phyloP scores from a whole-genome alignment of 2,113 vertebrate genomes.

The Zootoca vivipara region DNA sequence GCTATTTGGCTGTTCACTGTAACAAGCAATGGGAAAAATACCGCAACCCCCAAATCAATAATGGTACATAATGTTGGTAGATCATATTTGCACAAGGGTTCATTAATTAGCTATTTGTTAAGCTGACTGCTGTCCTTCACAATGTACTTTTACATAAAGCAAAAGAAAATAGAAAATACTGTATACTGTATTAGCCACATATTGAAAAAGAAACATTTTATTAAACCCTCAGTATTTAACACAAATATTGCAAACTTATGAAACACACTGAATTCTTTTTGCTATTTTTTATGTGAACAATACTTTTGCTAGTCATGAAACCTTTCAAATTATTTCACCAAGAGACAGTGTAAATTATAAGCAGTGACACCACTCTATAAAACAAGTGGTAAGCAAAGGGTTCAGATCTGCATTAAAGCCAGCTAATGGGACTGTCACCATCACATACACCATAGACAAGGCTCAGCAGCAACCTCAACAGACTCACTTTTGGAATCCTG shows the following conservation, averaged over 20 bases:
- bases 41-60: background rate
- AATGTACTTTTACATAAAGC: background rate
- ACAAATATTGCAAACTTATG: background rate
- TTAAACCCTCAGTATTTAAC: background rate
- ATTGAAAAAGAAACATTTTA: background rate
- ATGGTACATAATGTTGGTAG: background rate
- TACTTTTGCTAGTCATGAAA: background rate
- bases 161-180: background rate
- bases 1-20: background rate
- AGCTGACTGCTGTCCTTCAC: background rate
- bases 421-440: background rate
- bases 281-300: background rate
- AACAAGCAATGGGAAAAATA: background rate
- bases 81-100: background rate
- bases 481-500: conserved; percentile 79
- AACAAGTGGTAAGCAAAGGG: background rate
- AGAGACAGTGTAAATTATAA: background rate
- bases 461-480: background rate
- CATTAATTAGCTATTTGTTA: background rate
- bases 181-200: background rate
- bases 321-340: background rate
- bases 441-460: background rate
- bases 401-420: background rate
- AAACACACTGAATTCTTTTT: background rate
- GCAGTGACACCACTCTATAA: too few relatives aligned